Conservation (phyloP, 2,113 vertebrate species). For the Myotis davidii region DNA sequence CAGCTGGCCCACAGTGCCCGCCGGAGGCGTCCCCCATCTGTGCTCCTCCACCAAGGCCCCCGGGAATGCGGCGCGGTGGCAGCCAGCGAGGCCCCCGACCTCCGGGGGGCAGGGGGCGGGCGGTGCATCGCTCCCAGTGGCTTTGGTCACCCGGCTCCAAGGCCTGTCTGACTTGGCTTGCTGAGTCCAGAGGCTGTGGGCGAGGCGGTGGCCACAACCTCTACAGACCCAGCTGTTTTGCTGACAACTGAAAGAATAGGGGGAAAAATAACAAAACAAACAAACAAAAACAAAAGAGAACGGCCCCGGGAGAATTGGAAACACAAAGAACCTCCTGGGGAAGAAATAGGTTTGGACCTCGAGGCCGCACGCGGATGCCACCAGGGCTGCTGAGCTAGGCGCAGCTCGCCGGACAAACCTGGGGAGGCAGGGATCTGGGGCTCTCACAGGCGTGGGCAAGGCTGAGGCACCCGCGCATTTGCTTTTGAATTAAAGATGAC, state of each 20-base stretch:
- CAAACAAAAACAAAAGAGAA: too few relatives aligned
- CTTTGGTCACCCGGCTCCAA: not conserved
- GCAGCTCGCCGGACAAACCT: not conserved
- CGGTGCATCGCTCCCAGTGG: fast-evolving
- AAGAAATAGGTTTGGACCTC: not conserved
- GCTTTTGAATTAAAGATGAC: not conserved
- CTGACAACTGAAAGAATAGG: not conserved
- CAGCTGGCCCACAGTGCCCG: not conserved
- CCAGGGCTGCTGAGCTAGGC: fast-evolving
- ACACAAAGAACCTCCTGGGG: not conserved
- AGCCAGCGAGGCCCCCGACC: not conserved
- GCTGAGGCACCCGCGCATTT: not conserved
- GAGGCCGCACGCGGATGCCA: fast-evolving
- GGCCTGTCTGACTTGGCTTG: not conserved
- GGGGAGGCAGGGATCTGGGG: too few relatives aligned
- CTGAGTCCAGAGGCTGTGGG: not conserved
- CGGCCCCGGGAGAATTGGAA: not conserved
- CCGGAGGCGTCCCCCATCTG: conserved; percentile 54
- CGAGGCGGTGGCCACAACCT: not conserved
- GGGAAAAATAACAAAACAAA: too few relatives aligned
- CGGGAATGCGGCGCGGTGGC: fast-evolving
- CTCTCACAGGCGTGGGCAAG: not conserved
- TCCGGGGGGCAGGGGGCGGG: not conserved
- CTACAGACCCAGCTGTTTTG: not conserved
- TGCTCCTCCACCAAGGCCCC: not conserved